Percentiles rank a stretch among this genome's conserved stretches.
Conservation (phyloP, 2,113 vertebrate species). For the Crotalus helleri region DNA sequence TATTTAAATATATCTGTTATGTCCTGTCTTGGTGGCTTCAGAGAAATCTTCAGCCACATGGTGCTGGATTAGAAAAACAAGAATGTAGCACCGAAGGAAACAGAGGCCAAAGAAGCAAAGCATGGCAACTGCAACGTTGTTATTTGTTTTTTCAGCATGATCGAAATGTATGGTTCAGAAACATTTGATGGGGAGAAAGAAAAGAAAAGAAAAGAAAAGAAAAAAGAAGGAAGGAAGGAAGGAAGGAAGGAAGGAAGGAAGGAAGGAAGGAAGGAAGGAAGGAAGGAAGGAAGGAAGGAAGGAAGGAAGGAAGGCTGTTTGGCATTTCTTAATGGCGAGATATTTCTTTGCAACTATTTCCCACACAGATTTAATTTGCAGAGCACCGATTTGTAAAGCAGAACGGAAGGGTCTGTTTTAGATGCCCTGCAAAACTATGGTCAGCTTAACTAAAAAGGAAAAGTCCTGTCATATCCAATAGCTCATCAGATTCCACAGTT, state of each 20-base stretch:
- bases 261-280: too few species aligned
- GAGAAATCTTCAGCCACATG: constrained; percentile 26
- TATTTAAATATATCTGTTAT: constrained; percentile 47
- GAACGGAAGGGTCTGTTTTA: not conserved
- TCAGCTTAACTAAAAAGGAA: not conserved
- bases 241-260: too few species aligned
- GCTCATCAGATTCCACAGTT: not conserved
- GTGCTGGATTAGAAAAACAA: constrained; percentile 42
- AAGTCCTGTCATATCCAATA: not conserved
- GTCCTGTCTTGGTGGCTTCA: constrained; percentile 39
- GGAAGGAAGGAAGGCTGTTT: fast-evolving
- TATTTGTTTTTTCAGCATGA: not conserved
- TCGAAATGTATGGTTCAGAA: not conserved
- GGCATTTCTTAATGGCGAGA: constrained; percentile 12
- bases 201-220: not conserved
- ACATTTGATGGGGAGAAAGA: not conserved
- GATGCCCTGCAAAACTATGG: not conserved
- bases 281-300: fast-evolving
- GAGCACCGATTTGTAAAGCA: not conserved
- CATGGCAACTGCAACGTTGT: not conserved
- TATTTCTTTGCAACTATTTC: constrained; percentile 12
- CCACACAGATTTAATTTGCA: constrained; percentile 18
- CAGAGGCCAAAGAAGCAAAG: constrained; percentile 20
- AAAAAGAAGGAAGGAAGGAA: too few species aligned
- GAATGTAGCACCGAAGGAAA: not conserved